Conservation (phyloP, 2,113 vertebrate species). For the Danio rerio region DNA sequence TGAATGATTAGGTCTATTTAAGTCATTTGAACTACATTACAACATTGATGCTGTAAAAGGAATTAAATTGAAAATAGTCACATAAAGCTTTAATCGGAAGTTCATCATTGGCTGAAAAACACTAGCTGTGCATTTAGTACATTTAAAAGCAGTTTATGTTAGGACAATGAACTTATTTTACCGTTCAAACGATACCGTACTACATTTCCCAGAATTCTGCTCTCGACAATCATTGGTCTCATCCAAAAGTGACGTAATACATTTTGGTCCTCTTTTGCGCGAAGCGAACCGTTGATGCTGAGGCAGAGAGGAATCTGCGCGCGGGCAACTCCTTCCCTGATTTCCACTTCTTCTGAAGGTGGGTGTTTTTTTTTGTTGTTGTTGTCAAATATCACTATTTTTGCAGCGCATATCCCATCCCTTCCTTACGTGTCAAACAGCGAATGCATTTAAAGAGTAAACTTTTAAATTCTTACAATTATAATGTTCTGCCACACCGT, state of each 20-base stretch:
- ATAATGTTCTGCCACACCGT: not conserved
- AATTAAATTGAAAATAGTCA: too few relatives aligned
- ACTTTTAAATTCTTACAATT: not conserved
- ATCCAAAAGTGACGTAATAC: conserved; percentile 49
- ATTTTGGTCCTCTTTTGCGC: conserved; percentile 68
- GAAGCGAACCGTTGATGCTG: conserved; percentile 47
- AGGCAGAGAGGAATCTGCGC: conserved; percentile 55
- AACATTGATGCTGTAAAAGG: too few relatives aligned
- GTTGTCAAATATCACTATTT: not conserved
- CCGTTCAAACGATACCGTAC: conserved; percentile 12
- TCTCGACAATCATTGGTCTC: conserved; percentile 56
- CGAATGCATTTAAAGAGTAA: not conserved
- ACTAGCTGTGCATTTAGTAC: too few relatives aligned
- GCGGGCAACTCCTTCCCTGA: not conserved
- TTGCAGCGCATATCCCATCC: not conserved
- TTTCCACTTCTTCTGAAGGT: conserved; percentile 45
- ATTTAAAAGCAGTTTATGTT: not conserved
- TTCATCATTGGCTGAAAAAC: too few relatives aligned
- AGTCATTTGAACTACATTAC: too few relatives aligned
- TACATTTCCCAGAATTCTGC: conserved; percentile 47
- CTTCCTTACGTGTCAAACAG: not conserved
- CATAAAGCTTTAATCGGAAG: too few relatives aligned
- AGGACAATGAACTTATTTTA: not conserved
- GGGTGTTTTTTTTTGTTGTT: conserved; percentile 36
- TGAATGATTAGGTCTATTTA: too few relatives aligned